Evolutionary conservation across 2,797 vertebrate genomes (phyloP), one percentile per base, ranked within the genome.

Genomic region (Phylloscopus collybita): DNA sequence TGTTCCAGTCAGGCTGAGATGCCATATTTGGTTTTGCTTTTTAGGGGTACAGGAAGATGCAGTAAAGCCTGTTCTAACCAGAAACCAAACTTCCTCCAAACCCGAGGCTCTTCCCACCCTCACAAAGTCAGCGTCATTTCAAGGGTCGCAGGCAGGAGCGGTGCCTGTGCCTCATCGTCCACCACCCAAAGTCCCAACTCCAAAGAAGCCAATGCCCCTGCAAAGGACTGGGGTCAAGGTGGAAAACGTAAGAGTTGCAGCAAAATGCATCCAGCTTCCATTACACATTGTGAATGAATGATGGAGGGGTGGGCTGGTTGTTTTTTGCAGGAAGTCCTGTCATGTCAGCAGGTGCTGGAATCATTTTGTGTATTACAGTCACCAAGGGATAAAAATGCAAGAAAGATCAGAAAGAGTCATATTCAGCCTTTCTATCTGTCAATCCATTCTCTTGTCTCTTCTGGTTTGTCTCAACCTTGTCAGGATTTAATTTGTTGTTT

Each of bases 101-200:
- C 51, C 97, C 0, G 97, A 98, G 86, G 49, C 92, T 50, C 69
- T 17, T 23, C 50, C 75, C 5, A 82, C 56, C 66, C 59, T 32
- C 30, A 54, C 93, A 18, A 97, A 96, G 36, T 45, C 91, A 57
- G 69, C 94, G 21, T 65, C 88, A 5, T 66, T 74, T 75, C 95
- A 95, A 34, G 90, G 66, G 16, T 6, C 9, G 0, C 97, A 96
- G 6, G 38, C 60, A 51, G 95, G 69, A 51, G 34, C 70, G 5
- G 91, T 13, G n/a, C 89, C 97, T 10, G 84, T 98, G 45, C 98
- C 98, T 69, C 97, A 98, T 8, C 97, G 98, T 38, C 98, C 98
- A 0, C 96, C 98, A 20, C 98, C 98, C 78, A 97, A 97, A 93
- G 97, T 98, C 83, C 98, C 98, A 21, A 53, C 94, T 38, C 40